Percentiles rank a stretch among this genome's conserved stretches.
Conservation (phyloP, 2,888 invertebrate species). For the Orthosia gracilis region DNA sequence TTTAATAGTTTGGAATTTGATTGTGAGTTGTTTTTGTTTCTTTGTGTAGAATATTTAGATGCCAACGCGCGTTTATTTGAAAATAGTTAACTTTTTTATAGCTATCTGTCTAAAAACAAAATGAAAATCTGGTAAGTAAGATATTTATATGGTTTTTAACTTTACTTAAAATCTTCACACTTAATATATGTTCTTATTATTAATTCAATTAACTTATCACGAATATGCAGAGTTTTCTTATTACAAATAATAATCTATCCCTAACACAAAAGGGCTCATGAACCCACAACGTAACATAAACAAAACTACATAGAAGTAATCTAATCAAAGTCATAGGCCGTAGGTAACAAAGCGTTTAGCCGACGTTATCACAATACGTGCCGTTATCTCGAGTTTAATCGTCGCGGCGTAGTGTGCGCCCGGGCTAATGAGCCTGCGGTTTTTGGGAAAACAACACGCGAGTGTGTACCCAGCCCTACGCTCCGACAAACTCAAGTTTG, state of each 20-base stretch:
- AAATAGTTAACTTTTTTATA: not conserved
- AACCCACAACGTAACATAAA: constrained; percentile 66
- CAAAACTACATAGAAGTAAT: constrained; percentile 77
- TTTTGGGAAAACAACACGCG: constrained; percentile 85
- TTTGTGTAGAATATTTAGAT: not conserved
- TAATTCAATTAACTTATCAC: not conserved
- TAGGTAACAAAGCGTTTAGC: constrained; percentile 74
- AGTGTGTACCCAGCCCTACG: constrained; percentile 72
- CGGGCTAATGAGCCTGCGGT: constrained; percentile 90
- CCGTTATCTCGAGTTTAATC: constrained; percentile 87
- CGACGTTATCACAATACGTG: constrained; percentile 82
- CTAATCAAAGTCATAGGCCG: constrained; percentile 75
- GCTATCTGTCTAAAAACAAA: not conserved
- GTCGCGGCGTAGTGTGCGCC: constrained; percentile 86
- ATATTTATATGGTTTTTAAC: not conserved
- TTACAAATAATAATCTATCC: constrained; percentile 26
- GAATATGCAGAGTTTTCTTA: not conserved
- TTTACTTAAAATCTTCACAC: not conserved
- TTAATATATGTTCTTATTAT: not conserved
- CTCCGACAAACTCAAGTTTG: constrained; percentile 76
- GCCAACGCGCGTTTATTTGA: not conserved
- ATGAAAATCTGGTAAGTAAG: not conserved
- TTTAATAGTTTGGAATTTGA: constrained; percentile 36
- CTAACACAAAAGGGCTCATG: constrained; percentile 50
- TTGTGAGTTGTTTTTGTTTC: not conserved